Evolutionary conservation across 2,113 vertebrate genomes (phyloP).

Genomic region (Pteropus alecto): DNA sequence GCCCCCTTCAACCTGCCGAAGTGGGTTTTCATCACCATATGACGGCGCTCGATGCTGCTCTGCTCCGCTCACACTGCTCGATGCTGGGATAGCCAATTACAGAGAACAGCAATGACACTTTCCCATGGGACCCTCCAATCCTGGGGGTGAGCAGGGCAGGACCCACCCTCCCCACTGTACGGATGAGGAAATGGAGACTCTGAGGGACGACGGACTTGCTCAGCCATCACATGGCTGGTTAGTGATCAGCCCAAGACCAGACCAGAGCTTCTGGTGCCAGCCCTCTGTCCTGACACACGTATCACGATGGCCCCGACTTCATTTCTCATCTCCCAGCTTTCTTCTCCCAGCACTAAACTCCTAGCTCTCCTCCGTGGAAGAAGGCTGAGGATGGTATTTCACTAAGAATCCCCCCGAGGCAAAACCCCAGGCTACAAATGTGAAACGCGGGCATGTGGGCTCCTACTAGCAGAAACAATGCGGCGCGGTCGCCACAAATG

Average conservation of each 20-base stretch:
- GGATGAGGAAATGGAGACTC: background rate
- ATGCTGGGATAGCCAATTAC: background rate
- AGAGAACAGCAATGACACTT: rapidly evolving
- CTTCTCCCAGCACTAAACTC: background rate
- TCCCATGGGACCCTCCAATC: background rate
- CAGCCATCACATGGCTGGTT: too few relatives aligned
- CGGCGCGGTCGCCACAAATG: rapidly evolving
- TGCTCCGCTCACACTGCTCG: background rate
- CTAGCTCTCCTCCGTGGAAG: background rate
- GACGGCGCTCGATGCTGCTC: too few relatives aligned
- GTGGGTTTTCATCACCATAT: background rate
- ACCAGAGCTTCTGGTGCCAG: background rate
- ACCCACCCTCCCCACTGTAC: background rate
- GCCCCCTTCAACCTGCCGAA: background rate
- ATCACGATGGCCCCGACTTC: rapidly evolving
- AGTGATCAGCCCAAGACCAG: background rate
- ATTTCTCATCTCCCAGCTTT: background rate
- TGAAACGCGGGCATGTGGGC: background rate
- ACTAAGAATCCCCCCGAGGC: slow-evolving; percentile 23
- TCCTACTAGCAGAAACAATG: slow-evolving; percentile 14
- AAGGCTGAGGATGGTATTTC: background rate
- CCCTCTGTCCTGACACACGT: background rate
- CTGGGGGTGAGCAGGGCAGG: background rate
- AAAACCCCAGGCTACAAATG: slow-evolving; percentile 13
- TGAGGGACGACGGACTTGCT: background rate